Base-by-base conservation (phyloP, 1,140 invertebrate species). In the Antheraea mylitta region DNA sequence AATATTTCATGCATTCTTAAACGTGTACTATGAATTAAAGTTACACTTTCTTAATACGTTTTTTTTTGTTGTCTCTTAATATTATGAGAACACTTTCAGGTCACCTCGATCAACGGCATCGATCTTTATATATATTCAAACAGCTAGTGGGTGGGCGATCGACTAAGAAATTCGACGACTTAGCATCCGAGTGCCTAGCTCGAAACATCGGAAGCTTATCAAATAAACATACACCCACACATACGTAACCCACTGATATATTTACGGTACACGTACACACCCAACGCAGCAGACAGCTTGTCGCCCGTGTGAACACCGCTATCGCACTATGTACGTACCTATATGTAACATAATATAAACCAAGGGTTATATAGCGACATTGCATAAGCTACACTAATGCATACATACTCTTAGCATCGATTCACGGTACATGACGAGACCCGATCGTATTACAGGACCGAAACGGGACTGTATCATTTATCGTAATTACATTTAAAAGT, bases 151-250 rank as follows among this genome's bases (percentile, higher is more conserved):
- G 87, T 89, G 87, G 86, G 82, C 80, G 37, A 74, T 74, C 63
- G 70, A 69, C 66, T 74, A 65, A 83, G 86, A 86, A 86, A 89
- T 89, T 85, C 68, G 85, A 87, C 69, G 83, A 87, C 79, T 73
- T 84, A 85, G 82, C 84, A 83, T 89, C 89, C 87, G 83, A 87
- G 85, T 83, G 82, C 71, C 80, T 89, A 86, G 86, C 80, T 82
- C 75, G 77, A 79, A 82, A 80, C 89, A 85, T 90, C 87, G 89
- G 85, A 91, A 91, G 87, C 86, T 91, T 91, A 90, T 91, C 86
- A 89, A 86, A 86, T 85, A 85, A 85, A 87, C 83, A 85, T 73
- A 70, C 80, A 84, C 87, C 64, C 87, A 89, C 80, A 91, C 87
- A 85, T 45, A 70, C 80, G 73, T 82, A 67, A 64, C 64, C 79